Evolutionary conservation across 2,113 vertebrate species (phyloP), one percentile per base, ranked within the genome.

Genomic region (Maccullochella peelii): DNA sequence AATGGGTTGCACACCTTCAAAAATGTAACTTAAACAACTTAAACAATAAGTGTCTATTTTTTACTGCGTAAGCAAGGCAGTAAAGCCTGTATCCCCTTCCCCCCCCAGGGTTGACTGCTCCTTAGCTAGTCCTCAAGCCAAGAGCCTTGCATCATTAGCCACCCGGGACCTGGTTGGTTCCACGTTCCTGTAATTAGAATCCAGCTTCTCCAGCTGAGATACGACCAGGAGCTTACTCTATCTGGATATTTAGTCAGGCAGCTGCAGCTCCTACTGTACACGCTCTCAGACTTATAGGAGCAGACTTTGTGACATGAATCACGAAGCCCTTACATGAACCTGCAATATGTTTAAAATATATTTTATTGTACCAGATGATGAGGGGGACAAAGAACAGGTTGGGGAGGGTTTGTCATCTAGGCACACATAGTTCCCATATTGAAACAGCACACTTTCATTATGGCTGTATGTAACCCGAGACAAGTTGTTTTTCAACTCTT

Each of bases 171-270:
- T 65, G 67, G 66, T 79, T 85, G 44, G 82, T 50, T 23, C 76
- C 44, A 57, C 42, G 36, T 1, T 78, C 58, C 73, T 85, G 73
- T 91, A 84, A 85, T 89, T 85, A 87, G 27, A 84, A 72, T 86
- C 52, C 67, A 82, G 23, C 77, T 68, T 84, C 83, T 66, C 38
- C 42, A 69, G 66, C 66, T 77, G 73, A 83, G 77, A 82, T 55
- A 77, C 4, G 12, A 79, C 77, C 65, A 69, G 77, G 47, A 73
- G 68, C 55, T 72, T 75, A 72, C 57, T 55, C 25, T 83, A 0
- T 71, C 68, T 76, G 50, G 76, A 38, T 82, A 73, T 82, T 83
- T 85, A 47, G 36, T 36, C 40, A 40, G 66, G 59, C 62, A 80
- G 83, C 71, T 85, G 77, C 40, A 74, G 62, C 33, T 49, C 63